These are phyloP conservation scores for Linyphia triangularis DNA, from an alignment of 2,888 invertebrate species.

Conservation along the genomic window DNA sequence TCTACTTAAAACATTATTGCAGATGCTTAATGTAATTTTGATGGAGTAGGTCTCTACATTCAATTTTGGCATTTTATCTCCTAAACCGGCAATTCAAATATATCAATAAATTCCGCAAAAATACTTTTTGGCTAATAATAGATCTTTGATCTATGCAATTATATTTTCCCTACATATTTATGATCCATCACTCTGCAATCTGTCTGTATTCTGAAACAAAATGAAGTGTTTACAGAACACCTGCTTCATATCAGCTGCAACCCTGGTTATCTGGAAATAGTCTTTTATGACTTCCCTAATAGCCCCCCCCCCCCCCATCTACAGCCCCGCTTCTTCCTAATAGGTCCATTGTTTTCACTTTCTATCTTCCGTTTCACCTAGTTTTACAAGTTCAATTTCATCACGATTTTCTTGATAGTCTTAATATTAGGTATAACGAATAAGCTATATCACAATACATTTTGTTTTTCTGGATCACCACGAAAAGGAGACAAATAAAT, in stretches of 20 bases:
- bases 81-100: too few relatives aligned
- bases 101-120: too few relatives aligned
- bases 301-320: not conserved
- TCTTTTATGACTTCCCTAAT: not conserved
- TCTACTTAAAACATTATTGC: too few relatives aligned
- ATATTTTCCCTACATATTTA: not conserved
- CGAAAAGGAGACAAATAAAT: too few relatives aligned
- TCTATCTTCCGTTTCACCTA: not conserved
- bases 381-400: not conserved
- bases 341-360: constrained; percentile 8
- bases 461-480: too few relatives aligned
- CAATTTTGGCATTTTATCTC: too few relatives aligned
- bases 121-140: too few relatives aligned
- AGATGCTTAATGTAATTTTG: too few relatives aligned
- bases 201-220: not conserved
- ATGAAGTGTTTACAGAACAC: constrained; percentile 33
- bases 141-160: too few relatives aligned
- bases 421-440: not conserved
- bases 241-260: constrained; percentile 11
- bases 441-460: too few relatives aligned
- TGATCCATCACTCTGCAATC: not conserved
- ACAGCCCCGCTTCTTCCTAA: not conserved
- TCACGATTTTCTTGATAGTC: not conserved
- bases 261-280: not conserved
- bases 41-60: too few relatives aligned